Base-by-base conservation (phyloP, 1,140 invertebrate species). In the Himalopsyche phryganea region DNA sequence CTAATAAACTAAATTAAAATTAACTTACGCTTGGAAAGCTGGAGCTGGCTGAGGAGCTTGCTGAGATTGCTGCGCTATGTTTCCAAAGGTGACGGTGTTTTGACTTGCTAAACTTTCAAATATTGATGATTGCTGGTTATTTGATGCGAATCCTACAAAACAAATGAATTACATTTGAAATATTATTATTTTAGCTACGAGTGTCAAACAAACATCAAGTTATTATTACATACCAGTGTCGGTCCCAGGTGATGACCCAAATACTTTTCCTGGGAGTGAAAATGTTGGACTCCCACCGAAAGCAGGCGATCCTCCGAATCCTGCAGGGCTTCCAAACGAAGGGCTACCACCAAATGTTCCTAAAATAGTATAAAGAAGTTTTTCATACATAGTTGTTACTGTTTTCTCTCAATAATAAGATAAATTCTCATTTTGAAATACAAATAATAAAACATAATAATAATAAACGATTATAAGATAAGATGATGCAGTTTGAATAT, bases 71-170 rank as follows among this genome's bases (percentile, higher is more conserved):
- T 78, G 75, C 4, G 76, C 76, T 6, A 78, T 60, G 63, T 77
- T 78, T 11, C 76, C 76, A 59, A 78, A 78, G 0, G 74, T 73
- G n/a, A 77, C 60, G 17, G 74, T 77, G 62, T 76, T 77, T 62
- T 78, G 76, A 4, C 69, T 72, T 1, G 76, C 76, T 48, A 78
- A 53, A 61, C 58, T 74, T 61, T 78, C 76, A 62, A 78, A 78
- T 13, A 73, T 76, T 0, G 75, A 63, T 50, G 74, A 75, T 6
- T 75, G 76, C 40, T 76, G 74, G 0, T 70, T 71, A 0, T 71
- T 28, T 28, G 23, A 28, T 9, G 23, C 71, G 55, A 76, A 78
- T 52, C 66, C 73, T 74, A 59, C 38, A 36, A 45, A 46, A 20
- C 9, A 32, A 13, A 28, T 10, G n/a, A n/a, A n/a, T n/a, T n/a